Evolutionary conservation across 1,140 invertebrate species (phyloP), one percentile per base, ranked within the genome.

Genomic region (Pseudomyrmex sp.): DNA sequence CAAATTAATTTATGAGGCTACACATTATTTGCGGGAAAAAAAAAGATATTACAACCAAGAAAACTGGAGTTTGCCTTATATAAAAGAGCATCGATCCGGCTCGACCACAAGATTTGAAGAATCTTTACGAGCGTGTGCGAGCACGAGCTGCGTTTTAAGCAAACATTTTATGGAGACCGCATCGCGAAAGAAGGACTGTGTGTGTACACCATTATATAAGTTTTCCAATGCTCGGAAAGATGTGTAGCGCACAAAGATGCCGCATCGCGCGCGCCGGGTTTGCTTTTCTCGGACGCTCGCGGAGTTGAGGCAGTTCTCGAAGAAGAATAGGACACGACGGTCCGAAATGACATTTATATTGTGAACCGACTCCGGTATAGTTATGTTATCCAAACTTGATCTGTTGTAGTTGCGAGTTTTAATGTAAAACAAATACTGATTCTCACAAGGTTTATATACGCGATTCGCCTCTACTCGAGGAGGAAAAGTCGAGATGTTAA

Each of bases 21-120:
- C 20, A 23, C 20, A 23, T 23, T 65, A 76, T 65, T 50, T 13
- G 15, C 50, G n/a, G 5, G 20, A 66, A 58, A 83, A 58, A 83
- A 48, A 65, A 76, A 75, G 50, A 18, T 74, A 72, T 62, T 82
- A 75, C 23, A 12, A 9, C 9, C 3, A 76, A 76, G 72, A 73
- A 83, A 83, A 83, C 65, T 83, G 12, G 15, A 75, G 52, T 50
- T 76, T 52, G 18, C 26, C 13, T 62, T 74, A 10, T 48, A 35
- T 59, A 20, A 79, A 69, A 56, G 20, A 35, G 10, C 56, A 61
- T 73, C 69, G 58, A 82, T 82, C 35, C 15, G 46, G 0, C 9
- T 15, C 12, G 23, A 35, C 50, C 20, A n/a, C 20, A n/a, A n/a
- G 48, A 26, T 58, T 23, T 48, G 58, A 48, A 44, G n/a, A 26